phyloP scores from a whole-genome alignment of 2,888 invertebrate species.

The Mimas tiliae region DNA sequence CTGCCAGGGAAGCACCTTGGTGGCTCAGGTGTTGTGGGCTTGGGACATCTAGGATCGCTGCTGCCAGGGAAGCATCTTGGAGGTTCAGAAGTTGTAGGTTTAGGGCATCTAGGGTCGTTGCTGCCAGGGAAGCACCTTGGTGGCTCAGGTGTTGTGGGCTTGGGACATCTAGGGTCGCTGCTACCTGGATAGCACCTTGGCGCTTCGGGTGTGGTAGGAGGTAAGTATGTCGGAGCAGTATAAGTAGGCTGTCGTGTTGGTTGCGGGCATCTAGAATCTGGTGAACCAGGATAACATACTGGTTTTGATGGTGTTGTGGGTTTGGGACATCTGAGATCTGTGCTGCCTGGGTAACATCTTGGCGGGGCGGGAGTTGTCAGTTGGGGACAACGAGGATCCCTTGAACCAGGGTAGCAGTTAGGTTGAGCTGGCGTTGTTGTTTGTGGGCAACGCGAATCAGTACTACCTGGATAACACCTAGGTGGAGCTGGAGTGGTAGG shows the following conservation, averaged over 20 bases:
- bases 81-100: conserved; percentile 37
- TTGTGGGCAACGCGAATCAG: neutral
- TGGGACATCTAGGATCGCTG: conserved; percentile 47
- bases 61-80: conserved; percentile 49
- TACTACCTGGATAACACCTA: neutral
- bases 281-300: conserved; percentile 41
- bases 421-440: neutral
- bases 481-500: conserved; percentile 34
- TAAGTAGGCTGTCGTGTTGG: conserved; percentile 38
- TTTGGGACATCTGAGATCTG: conserved; percentile 45
- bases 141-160: conserved; percentile 45
- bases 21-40: neutral
- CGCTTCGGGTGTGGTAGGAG: conserved; percentile 35
- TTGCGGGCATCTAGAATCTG: conserved; percentile 38
- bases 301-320: conserved; percentile 48
- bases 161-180: conserved; percentile 25
- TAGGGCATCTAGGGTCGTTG: conserved; percentile 49
- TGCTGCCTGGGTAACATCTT: neutral
- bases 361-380: neutral
- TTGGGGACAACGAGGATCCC: neutral
- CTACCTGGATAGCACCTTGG: conserved; percentile 49
- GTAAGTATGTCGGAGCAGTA: conserved; percentile 35
- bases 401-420: neutral
- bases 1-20: neutral
- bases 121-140: conserved; percentile 55